Conservation (phyloP, 2,113 vertebrate species). For the Lepisosteus oculatus region DNA sequence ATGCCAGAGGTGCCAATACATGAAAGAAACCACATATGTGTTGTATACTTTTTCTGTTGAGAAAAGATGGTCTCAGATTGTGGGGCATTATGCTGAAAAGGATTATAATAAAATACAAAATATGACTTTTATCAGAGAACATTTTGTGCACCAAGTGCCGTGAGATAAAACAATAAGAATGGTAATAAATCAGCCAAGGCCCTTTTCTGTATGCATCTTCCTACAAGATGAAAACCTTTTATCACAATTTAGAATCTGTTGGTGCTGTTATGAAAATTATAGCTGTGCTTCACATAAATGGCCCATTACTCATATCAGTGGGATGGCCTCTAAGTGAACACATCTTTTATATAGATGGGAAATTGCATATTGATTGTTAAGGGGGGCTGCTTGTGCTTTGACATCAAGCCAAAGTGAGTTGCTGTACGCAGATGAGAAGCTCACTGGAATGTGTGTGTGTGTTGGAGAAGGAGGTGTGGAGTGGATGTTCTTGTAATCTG, state of each 20-base stretch:
- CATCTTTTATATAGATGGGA: conserved; percentile 55
- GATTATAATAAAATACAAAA: background rate
- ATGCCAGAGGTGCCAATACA: no score
- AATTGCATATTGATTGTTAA: conserved; percentile 69
- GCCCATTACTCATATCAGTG: conserved; percentile 50
- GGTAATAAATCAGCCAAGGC: conserved; percentile 34
- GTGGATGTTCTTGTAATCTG: conserved; percentile 65
- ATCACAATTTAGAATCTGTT: conserved; percentile 56
- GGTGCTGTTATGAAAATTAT: conserved; percentile 54
- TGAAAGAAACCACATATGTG: no score
- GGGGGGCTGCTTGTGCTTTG: conserved; percentile 34
- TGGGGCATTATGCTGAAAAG: background rate
- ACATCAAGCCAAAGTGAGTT: conserved; percentile 26
- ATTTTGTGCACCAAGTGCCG: conserved; percentile 24
- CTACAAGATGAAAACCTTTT: conserved; percentile 55
- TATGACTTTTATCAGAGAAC: background rate
- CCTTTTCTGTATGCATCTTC: conserved; percentile 32
- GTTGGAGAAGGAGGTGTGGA: conserved; percentile 32
- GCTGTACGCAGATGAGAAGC: conserved; percentile 8
- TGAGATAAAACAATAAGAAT: conserved; percentile 42
- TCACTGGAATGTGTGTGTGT: conserved; percentile 20
- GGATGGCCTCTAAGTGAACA: conserved; percentile 49
- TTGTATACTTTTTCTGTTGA: no score
- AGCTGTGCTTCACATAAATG: conserved; percentile 46
- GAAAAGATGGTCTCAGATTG: no score